These are phyloP conservation scores for Rhinatrema bivittatum DNA, from an alignment of 2,797 vertebrate species.

Conservation along the genomic window DNA sequence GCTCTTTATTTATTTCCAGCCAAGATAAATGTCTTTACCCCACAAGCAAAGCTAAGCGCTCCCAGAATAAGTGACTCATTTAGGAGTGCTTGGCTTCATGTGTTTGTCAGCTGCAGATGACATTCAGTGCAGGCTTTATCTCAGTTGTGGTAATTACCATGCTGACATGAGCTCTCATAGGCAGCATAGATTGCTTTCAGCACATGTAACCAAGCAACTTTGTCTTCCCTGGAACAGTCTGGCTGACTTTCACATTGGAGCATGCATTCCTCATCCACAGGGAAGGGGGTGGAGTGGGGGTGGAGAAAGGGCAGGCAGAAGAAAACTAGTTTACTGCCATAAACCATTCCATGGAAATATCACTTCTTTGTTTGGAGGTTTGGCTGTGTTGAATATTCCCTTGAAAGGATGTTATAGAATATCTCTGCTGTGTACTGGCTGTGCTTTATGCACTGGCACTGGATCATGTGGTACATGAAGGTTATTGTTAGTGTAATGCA, in stretches of 20 bases:
- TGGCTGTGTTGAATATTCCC: slow-evolving; percentile 26
- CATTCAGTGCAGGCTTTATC: slow-evolving; percentile 53
- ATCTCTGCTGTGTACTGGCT: slow-evolving; percentile 19
- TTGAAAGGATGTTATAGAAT: slow-evolving; percentile 9
- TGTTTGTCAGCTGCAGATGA: slow-evolving; percentile 49
- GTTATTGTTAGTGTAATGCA: slow-evolving; percentile 46
- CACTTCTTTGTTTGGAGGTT: slow-evolving; percentile 20
- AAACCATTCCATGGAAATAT: slow-evolving; percentile 26
- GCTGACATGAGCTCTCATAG: slow-evolving; percentile 41
- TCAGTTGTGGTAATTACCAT: slow-evolving; percentile 47
- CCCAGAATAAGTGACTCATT: slow-evolving; percentile 42
- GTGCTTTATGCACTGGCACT: slow-evolving; percentile 15
- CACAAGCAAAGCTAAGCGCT: slow-evolving; percentile 21
- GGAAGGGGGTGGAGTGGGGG: no score
- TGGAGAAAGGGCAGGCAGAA: not conserved
- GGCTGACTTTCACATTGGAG: slow-evolving; percentile 24
- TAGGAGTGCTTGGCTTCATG: slow-evolving; percentile 34
- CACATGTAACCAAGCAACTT: slow-evolving; percentile 45
- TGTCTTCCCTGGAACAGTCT: slow-evolving; percentile 29
- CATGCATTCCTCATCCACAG: slow-evolving; percentile 3
- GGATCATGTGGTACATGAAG: slow-evolving; percentile 40
- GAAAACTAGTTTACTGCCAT: slow-evolving; percentile 4
- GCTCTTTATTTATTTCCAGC: slow-evolving; percentile 23
- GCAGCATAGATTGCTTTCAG: slow-evolving; percentile 40
- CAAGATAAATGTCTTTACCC: slow-evolving; percentile 30